Percentiles rank a stretch among this genome's conserved stretches.
Evolutionary conservation across 2,797 vertebrate genomes (phyloP).

Genomic region (Myotis pilosus): DNA sequence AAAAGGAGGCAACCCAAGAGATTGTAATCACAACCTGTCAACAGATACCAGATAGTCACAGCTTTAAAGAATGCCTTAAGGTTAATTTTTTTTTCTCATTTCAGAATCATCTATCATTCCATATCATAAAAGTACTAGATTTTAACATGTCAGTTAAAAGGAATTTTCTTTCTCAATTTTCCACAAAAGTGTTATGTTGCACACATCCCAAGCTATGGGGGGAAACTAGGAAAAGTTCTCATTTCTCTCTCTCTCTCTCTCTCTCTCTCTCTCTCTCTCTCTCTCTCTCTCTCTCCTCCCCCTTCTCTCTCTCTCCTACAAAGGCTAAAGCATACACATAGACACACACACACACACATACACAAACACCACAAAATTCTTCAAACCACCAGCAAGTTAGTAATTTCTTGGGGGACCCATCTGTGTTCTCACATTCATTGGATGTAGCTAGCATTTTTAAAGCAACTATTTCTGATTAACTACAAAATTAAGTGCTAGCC

Average conservation of each 20-base stretch:
- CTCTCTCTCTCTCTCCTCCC: not conserved
- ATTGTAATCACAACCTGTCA: not conserved
- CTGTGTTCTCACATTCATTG: constrained; percentile 18
- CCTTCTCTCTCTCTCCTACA: not conserved
- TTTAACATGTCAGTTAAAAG: not conserved
- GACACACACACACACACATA: not conserved
- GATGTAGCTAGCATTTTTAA: not conserved
- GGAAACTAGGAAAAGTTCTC: not conserved
- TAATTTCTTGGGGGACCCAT: not conserved
- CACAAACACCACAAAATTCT: not conserved
- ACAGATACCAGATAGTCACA: not conserved
- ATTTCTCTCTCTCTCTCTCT: not conserved
- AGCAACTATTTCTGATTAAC: constrained; percentile 33
- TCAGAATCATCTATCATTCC: not conserved
- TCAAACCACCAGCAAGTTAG: not conserved
- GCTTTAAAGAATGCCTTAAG: not conserved
- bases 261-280: not conserved
- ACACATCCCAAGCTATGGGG: not conserved
- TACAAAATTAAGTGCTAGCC: constrained; percentile 42
- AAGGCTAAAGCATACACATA: not conserved
- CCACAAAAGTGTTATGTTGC: not conserved
- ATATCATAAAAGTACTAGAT: not conserved
- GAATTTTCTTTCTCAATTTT: not conserved
- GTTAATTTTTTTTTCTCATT: not conserved
- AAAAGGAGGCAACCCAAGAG: not conserved